Base-by-base conservation (phyloP, 2,113 vertebrate species). In the Neodon shergylaensis region DNA sequence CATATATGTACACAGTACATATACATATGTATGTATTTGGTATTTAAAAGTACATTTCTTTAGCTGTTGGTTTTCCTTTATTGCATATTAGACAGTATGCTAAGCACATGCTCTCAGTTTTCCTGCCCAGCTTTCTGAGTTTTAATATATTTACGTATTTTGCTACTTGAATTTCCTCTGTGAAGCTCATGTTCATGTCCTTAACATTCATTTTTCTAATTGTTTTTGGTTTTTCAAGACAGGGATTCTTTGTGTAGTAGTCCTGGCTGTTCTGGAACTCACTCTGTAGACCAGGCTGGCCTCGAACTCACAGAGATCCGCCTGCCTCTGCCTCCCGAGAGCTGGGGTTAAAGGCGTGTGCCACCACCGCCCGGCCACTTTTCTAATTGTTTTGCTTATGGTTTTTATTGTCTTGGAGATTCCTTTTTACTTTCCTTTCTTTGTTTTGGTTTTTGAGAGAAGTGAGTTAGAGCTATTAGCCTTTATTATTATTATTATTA, bases 121-220 rank as follows among this genome's bases (percentile, higher is more conserved):
- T 90, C 65, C 26, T 95, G 77, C 0, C 39, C 24, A 92, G 13
- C 3, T 28, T 68, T 86, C 0, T 66, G 44, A 73, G 11, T 94
- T 84, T 95, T 36, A 95, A 8, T 91, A 54, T 85, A 49, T 92
- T 87, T 87, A 39, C 31, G n/a, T 54, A 70, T n/a, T 68, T 39
- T 92, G 88, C 84, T 95, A 12, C 49, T 73, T 70, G 79, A 66
- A 66, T 4, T 84, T 44, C 22, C 73, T 93, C 82, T 78, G 79
- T 61, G 12, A 96, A 65, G 88, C 78, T 12, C 28, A 81, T 82
- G 6, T 79, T 95, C 74, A 26, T 44, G 81, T 84, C 22, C 19
- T 95, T 94, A 90, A 36, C 65, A 88, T 92, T 95, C 54, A 68
- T 49, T 88, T 96, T 94, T 96, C 74, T 92, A 22, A 83, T 79